Conservation (phyloP, 2,797 vertebrate species). For the Danio jaintianensis region DNA sequence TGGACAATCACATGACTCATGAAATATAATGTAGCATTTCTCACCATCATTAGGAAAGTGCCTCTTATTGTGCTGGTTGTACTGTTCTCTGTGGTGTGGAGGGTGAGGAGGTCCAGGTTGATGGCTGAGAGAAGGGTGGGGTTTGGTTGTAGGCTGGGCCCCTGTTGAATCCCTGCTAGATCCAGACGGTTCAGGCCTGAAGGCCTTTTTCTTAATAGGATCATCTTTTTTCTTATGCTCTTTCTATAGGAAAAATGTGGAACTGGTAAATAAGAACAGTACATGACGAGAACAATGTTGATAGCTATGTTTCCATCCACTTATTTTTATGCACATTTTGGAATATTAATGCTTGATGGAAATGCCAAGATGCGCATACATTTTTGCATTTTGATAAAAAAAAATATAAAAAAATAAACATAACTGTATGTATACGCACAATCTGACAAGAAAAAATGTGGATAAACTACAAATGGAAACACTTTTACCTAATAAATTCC, state of each 20-base stretch:
- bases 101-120: conserved; percentile 79
- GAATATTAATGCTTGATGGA: too few relatives aligned
- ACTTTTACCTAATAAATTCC: too few relatives aligned
- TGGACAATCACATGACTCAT: background rate
- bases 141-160: conserved; percentile 83
- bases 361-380: too few relatives aligned
- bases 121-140: conserved; percentile 77
- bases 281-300: background rate
- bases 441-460: too few relatives aligned
- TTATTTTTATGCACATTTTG: too few relatives aligned
- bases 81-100: conserved; percentile 89
- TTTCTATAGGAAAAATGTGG: conserved; percentile 71
- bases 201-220: conserved; percentile 81
- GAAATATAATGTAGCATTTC: background rate
- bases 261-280: background rate
- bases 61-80: conserved; percentile 86
- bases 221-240: conserved; percentile 96
- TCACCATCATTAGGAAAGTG: conserved; percentile 87
- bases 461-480: too few relatives aligned
- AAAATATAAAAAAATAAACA: too few relatives aligned
- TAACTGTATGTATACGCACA: too few relatives aligned
- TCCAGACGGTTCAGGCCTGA: conserved; percentile 88
- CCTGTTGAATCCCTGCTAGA: conserved; percentile 89
- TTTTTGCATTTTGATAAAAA: too few relatives aligned
- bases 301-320: background rate